These are phyloP conservation scores for Pseudomyrmex concolor DNA, from an alignment of 1,140 invertebrate genomes.

Conservation along the genomic window DNA sequence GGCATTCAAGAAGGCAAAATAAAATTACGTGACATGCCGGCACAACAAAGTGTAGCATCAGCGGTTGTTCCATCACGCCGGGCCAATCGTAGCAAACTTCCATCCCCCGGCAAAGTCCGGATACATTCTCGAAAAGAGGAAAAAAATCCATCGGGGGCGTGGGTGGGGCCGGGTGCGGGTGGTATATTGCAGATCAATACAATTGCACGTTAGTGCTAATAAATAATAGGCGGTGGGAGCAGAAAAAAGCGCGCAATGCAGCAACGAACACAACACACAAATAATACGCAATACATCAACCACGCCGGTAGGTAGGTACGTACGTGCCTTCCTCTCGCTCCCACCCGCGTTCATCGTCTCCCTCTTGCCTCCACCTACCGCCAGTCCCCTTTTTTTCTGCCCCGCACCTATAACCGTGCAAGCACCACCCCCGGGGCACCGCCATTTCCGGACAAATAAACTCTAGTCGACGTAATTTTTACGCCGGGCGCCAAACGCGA, in stretches of 20 bases:
- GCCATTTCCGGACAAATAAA: constrained; percentile 86
- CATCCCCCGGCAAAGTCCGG: constrained; percentile 83
- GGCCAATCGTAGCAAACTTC: constrained; percentile 82
- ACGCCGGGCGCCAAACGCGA: constrained; percentile 82
- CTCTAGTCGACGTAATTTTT: constrained; percentile 86
- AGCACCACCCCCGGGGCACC: constrained; percentile 83
- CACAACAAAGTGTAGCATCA: constrained; percentile 75
- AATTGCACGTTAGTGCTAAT: constrained; percentile 86
- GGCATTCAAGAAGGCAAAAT: constrained; percentile 61
- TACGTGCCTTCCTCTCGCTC: constrained; percentile 73
- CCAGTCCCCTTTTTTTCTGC: constrained; percentile 82
- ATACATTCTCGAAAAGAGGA: constrained; percentile 84
- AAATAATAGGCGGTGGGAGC: constrained; percentile 85
- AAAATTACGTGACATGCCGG: constrained; percentile 66
- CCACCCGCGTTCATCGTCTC: constrained; percentile 68
- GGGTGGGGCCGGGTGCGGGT: constrained; percentile 79
- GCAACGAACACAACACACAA: constrained; percentile 85
- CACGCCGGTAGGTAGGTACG: constrained; percentile 80
- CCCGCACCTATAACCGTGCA: constrained; percentile 82
- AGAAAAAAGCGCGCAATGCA: constrained; percentile 85
- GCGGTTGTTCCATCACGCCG: constrained; percentile 82
- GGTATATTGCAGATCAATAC: constrained; percentile 86
- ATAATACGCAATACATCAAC: constrained; percentile 85
- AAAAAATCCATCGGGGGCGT: constrained; percentile 83
- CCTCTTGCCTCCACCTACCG: constrained; percentile 75